Evolutionary conservation across 2,113 vertebrate genomes (phyloP).

Genomic region (Neolamprologus devosi): DNA sequence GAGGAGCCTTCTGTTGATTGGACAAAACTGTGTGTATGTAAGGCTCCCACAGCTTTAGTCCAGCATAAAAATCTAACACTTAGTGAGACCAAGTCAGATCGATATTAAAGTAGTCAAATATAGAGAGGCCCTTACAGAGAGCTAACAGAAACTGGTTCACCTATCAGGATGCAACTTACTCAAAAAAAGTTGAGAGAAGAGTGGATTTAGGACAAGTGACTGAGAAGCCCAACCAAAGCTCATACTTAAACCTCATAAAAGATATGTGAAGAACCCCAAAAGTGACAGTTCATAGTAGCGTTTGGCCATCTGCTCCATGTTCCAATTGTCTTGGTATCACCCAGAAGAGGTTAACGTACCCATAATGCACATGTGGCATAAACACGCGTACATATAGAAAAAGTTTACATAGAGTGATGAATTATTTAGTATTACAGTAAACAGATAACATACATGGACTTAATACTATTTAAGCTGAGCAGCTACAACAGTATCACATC

Average conservation of each 20-base stretch:
- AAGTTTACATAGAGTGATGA: not conserved
- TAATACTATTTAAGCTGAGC: not conserved
- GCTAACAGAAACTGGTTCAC: not conserved
- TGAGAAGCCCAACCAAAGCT: not conserved
- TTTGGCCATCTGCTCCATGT: not conserved
- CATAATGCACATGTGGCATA: not conserved
- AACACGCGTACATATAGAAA: accelerated
- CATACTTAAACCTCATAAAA: not conserved
- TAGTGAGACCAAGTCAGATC: not conserved
- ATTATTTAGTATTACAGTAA: not conserved
- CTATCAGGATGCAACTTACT: not conserved
- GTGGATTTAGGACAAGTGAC: not conserved
- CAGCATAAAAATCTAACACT: not conserved
- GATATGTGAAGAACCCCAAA: accelerated
- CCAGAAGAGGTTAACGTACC: not conserved
- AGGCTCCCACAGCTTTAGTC: not conserved
- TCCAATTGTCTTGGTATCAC: not conserved
- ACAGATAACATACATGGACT: not conserved
- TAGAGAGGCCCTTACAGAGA: not conserved
- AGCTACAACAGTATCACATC: not conserved
- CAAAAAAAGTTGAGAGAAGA: not conserved
- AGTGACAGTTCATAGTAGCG: not conserved
- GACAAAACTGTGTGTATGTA: not conserved
- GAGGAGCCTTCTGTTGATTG: not conserved
- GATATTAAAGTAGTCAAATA: not conserved